Percentiles rank a stretch among this genome's conserved stretches.
Evolutionary conservation across 2,113 vertebrate genomes (phyloP).

Genomic region (Lanius ludovicianus): DNA sequence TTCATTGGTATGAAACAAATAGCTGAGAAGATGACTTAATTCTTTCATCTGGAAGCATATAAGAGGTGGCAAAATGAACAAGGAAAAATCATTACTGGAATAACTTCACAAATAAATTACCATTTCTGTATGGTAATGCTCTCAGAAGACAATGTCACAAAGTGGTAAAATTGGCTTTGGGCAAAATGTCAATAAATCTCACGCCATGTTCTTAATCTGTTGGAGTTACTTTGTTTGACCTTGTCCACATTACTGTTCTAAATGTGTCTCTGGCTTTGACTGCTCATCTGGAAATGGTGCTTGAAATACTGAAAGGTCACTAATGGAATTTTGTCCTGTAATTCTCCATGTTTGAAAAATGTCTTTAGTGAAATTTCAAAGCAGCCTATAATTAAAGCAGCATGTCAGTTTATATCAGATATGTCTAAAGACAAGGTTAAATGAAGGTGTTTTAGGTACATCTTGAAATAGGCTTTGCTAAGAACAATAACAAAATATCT

Average conservation of each 20-base stretch:
- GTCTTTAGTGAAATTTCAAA: background rate
- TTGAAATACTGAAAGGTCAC: background rate
- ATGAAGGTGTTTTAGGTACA: background rate
- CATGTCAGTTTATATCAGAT: background rate
- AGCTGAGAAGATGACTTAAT: background rate
- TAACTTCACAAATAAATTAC: background rate
- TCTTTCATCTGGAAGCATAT: background rate
- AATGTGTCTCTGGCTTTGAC: slow-evolving; percentile 7
- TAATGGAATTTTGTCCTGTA: slow-evolving; percentile 29
- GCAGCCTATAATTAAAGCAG: background rate
- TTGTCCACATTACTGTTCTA: background rate
- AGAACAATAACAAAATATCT: background rate
- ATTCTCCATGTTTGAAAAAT: background rate
- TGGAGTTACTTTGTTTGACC: slow-evolving; percentile 8
- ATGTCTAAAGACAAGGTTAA: background rate
- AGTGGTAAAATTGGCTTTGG: background rate
- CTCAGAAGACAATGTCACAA: background rate
- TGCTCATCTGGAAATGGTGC: slow-evolving; percentile 18
- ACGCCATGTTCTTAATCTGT: background rate
- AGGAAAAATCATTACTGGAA: background rate
- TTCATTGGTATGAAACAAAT: slow-evolving; percentile 25
- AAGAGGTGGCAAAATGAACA: background rate
- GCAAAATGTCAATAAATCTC: background rate
- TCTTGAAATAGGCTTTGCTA: background rate
- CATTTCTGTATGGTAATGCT: background rate